phyloP scores from a whole-genome alignment of 2,888 invertebrate genomes.

The Pemphredon lugubris region DNA sequence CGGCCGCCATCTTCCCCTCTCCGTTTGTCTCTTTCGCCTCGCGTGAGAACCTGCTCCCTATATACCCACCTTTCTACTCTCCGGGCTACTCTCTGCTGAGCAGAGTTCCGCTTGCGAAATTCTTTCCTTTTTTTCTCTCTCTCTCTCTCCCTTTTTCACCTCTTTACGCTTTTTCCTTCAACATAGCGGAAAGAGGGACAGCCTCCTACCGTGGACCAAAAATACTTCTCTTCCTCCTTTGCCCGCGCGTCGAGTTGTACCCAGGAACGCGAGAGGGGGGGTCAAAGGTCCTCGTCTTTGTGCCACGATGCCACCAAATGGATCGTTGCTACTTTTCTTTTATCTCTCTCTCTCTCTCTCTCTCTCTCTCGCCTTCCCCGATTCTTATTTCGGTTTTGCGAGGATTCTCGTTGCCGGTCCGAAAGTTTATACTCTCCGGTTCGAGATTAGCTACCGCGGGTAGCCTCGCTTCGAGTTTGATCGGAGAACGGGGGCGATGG shows the following conservation, averaged over 20 bases:
- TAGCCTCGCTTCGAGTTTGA: too few species aligned
- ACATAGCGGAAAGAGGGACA: conserved; percentile 18
- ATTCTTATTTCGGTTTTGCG: background rate
- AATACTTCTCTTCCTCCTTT: conserved; percentile 33
- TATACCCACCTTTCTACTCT: conserved; percentile 64
- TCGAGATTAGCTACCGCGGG: too few species aligned
- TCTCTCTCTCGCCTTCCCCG: background rate
- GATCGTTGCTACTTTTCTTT: background rate
- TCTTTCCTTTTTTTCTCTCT: conserved; percentile 29
- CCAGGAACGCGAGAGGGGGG: conserved; percentile 23
- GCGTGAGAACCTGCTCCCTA: conserved; percentile 73
- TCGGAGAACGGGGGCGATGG: too few species aligned
- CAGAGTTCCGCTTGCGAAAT: conserved; percentile 65
- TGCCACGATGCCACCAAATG: background rate
- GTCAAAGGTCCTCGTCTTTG: background rate
- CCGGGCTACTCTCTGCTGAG: conserved; percentile 48
- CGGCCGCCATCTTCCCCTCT: conserved; percentile 78
- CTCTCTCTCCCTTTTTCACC: conserved; percentile 1
- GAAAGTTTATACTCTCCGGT: too few species aligned
- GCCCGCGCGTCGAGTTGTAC: conserved; percentile 31
- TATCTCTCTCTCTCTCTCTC: background rate
- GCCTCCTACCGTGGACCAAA: conserved; percentile 44
- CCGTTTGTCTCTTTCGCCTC: conserved; percentile 69
- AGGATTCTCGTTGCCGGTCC: too few species aligned
- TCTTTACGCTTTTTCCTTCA: conserved; percentile 15